Evolutionary conservation across 1,140 invertebrate species (phyloP), one percentile per base, ranked within the genome.

Genomic region (Solenopsis invicta): DNA sequence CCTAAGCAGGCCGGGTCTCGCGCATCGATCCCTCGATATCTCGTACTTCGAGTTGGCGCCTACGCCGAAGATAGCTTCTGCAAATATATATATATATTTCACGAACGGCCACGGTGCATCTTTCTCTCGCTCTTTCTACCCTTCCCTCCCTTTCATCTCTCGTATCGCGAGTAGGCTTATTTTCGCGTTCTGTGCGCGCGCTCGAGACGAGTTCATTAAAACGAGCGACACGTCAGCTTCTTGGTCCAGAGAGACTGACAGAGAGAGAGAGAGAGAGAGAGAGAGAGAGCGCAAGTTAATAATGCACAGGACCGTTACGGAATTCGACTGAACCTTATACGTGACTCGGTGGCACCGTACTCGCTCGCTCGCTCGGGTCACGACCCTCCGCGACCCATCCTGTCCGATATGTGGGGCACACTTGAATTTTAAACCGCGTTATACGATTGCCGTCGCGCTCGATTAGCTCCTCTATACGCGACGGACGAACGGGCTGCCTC

Each of bases 351-450:
- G 29, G 87, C 54, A 71, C 16, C 48, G 62, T 29, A 2, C 29
- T 29, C 29, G 29, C 41, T 41, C 13, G 76, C 87, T 75, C 66
- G 75, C 59, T 72, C 85, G 80, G 90, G 91, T 93, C 91, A 91
- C 88, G 92, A 93, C 92, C 90, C 88, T 90, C 88, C 21, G 8
- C 93, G 85, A 90, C 78, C 87, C 72, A 85, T 85, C 89, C 41
- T 54, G 87, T 18, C 89, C 92, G 87, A 93, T 93, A 93, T 93
- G 92, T 92, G 85, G 92, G 91, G 89, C 89, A 92, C 88, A 91
- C 92, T 93, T 94, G 92, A 93, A 94, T 93, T 94, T 94, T 94
- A 94, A 94, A 93, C 91, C 89, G 87, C 85, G 89, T 85, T 88
- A 75, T 75, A 86, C 82, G 82, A 90, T 90, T 90, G 89, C 89